Conservation (phyloP, 2,797 vertebrate genomes). For the Cossypha heuglini region DNA sequence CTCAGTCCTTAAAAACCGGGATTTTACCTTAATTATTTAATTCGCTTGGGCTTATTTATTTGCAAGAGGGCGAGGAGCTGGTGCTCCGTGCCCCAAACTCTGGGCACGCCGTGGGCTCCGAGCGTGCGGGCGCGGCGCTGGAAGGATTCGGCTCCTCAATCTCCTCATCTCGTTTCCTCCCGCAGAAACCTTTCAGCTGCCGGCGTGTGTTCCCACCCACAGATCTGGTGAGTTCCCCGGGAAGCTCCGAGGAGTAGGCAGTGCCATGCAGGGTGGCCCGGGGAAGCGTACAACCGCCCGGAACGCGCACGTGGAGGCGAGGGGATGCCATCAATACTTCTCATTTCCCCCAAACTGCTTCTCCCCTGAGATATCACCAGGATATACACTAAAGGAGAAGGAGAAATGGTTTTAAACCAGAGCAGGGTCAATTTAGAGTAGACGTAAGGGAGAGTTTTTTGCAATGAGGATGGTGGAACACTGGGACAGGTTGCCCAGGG, state of each 20-base stretch:
- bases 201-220: not conserved
- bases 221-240: not conserved
- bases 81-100: accelerated
- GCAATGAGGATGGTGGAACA: not conserved
- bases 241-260: constrained; percentile 46
- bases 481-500: not conserved
- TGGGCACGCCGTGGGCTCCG: accelerated
- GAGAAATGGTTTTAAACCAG: accelerated
- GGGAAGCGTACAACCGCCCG: not conserved
- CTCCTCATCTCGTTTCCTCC: not conserved
- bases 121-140: accelerated
- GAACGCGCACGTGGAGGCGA: accelerated
- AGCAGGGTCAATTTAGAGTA: not conserved
- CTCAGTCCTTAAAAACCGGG: accelerated
- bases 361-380: accelerated
- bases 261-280: not conserved
- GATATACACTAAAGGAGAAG: accelerated
- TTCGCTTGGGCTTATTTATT: accelerated
- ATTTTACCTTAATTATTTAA: accelerated
- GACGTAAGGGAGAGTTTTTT: not conserved
- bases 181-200: not conserved
- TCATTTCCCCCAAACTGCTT: not conserved
- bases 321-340: accelerated
- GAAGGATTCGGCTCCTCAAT: not conserved
- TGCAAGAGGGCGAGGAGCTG: not conserved